A percentile compares a stretch with the other conserved stretches of the same genome.
Evolutionary conservation across 2,888 invertebrate species (phyloP).

Genomic region (Carpatolechia fugitivella): DNA sequence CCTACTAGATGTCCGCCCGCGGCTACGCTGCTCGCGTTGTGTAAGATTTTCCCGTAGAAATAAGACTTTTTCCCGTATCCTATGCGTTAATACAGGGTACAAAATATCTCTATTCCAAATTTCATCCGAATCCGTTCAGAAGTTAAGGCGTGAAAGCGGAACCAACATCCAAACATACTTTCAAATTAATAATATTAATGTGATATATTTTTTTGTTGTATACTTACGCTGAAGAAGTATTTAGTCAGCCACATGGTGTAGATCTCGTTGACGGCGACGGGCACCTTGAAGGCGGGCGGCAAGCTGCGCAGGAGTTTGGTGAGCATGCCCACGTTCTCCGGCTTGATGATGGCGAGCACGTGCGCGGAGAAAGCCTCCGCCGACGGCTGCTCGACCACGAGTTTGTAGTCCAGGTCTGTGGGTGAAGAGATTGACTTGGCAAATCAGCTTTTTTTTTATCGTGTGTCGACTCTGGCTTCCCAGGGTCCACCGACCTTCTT

Average conservation of each 20-base stretch:
- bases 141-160: too few relatives aligned
- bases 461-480: too few relatives aligned
- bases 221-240: slow-evolving; percentile 68
- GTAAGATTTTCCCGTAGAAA: too few relatives aligned
- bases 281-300: slow-evolving; percentile 50
- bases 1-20: too few relatives aligned
- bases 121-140: too few relatives aligned
- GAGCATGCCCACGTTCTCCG: slow-evolving; percentile 62
- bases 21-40: too few relatives aligned
- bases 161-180: too few relatives aligned
- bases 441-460: too few relatives aligned
- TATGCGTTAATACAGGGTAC: too few relatives aligned
- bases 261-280: slow-evolving; percentile 49
- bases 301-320: slow-evolving; percentile 62
- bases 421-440: background rate
- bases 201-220: background rate
- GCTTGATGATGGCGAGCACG: slow-evolving; percentile 43
- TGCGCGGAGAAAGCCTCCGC: slow-evolving; percentile 42
- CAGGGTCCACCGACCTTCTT: too few relatives aligned
- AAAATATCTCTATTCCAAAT: too few relatives aligned
- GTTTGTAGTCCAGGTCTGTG: slow-evolving; percentile 72
- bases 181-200: background rate
- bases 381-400: slow-evolving; percentile 53
- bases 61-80: too few relatives aligned
- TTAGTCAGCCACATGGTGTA: slow-evolving; percentile 66